Evolutionary conservation across 2,113 vertebrate species (phyloP).

Genomic region (Plotosus lineatus): DNA sequence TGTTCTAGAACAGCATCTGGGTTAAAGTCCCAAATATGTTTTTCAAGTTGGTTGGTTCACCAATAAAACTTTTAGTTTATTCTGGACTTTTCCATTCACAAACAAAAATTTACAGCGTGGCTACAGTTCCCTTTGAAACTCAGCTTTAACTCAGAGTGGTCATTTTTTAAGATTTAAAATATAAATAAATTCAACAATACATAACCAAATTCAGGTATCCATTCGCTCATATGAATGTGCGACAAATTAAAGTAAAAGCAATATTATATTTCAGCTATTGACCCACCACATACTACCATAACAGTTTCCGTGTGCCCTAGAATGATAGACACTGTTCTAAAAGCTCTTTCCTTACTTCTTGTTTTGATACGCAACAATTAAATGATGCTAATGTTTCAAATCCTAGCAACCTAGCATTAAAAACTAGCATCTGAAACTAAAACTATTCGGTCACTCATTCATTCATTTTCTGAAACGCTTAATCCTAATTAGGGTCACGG

Average conservation of each 20-base stretch:
- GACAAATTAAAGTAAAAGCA: not conserved
- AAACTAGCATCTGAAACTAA: not conserved
- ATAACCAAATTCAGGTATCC: not conserved
- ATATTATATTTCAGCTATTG: too few relatives aligned
- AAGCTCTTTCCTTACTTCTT: not conserved
- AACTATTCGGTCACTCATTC: too few relatives aligned
- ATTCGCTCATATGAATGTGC: not conserved
- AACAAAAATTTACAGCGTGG: not conserved
- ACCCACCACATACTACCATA: not conserved
- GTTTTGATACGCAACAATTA: not conserved
- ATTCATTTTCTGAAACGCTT: too few relatives aligned
- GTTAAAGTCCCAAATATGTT: not conserved
- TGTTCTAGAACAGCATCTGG: constrained; percentile 5
- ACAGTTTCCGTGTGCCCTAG: not conserved
- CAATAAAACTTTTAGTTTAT: not conserved
- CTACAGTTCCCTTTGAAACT: too few relatives aligned
- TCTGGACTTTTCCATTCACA: not conserved
- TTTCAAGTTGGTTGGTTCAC: not conserved
- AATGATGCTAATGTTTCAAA: not conserved
- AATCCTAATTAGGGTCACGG: too few relatives aligned
- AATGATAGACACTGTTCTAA: not conserved
- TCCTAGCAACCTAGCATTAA: not conserved
- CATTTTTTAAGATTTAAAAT: too few relatives aligned
- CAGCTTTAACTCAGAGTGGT: not conserved
- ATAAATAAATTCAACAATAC: not conserved